phyloP scores from a whole-genome alignment of 2,888 invertebrate genomes.

The Dasypolia templi region DNA sequence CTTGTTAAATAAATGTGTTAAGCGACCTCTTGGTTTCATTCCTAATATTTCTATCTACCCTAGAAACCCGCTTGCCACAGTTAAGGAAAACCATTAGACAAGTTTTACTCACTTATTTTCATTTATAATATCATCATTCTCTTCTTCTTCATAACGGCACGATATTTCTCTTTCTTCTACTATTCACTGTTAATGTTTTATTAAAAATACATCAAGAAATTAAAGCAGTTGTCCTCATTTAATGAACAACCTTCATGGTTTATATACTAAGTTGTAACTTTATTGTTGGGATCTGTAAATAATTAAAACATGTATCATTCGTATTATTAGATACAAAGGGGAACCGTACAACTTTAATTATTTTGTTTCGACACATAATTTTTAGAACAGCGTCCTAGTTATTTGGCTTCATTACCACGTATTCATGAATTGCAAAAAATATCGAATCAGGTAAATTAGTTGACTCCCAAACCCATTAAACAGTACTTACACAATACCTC shows the following conservation, averaged over 20 bases:
- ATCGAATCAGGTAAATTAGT: slow-evolving; percentile 4
- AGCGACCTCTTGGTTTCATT: too few relatives aligned
- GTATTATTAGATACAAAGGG: neutral
- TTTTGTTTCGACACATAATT: neutral
- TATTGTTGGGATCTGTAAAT: neutral
- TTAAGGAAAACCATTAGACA: neutral
- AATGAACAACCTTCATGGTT: neutral
- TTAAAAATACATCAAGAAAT: neutral
- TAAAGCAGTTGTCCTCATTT: neutral
- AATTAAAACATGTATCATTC: neutral
- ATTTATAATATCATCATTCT: neutral
- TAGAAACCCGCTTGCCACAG: too few relatives aligned
- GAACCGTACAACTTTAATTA: neutral
- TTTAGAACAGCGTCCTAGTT: neutral
- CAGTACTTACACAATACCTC: slow-evolving; percentile 37
- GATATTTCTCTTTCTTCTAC: neutral
- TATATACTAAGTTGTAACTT: neutral
- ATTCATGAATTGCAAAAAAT: neutral
- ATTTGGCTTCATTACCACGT: neutral
- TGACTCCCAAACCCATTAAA: slow-evolving; percentile 36
- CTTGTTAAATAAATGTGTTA: too few relatives aligned
- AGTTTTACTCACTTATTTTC: neutral
- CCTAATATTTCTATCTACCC: too few relatives aligned
- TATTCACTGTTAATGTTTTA: neutral
- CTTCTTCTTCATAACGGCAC: neutral